These are phyloP conservation scores for Paelopatides confundens DNA, from an alignment of 53 echinoderm and acorn worm genomes.

Conservation along the genomic window DNA sequence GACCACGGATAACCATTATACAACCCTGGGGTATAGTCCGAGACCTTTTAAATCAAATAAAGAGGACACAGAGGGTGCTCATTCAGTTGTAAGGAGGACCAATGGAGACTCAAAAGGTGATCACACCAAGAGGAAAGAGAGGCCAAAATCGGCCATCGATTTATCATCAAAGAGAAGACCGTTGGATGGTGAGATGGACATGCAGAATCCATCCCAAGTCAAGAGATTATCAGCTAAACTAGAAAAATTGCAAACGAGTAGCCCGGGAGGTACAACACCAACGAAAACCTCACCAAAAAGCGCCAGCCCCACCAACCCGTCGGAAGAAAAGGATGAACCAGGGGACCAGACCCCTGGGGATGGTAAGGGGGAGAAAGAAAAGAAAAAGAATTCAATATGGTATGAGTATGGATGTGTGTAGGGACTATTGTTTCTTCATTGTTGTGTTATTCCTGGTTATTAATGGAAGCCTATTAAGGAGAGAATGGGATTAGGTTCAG, in stretches of 20 bases:
- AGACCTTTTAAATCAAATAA: conserved; percentile 17
- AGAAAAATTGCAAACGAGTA: conserved; percentile 17
- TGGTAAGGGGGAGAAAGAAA: conserved; percentile 47
- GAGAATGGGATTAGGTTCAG: too few species aligned
- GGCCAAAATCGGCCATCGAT: conserved; percentile 46
- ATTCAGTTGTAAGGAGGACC: neutral
- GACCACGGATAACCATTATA: conserved; percentile 40
- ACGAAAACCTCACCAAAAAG: conserved; percentile 16
- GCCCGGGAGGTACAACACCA: neutral
- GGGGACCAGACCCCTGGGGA: conserved; percentile 33
- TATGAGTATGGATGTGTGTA: conserved; percentile 99
- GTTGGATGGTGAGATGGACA: conserved; percentile 2
- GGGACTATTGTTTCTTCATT: neutral
- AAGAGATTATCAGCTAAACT: conserved; percentile 40
- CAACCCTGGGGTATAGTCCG: conserved; percentile 36
- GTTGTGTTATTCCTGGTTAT: too few species aligned
- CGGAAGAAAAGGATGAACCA: neutral
- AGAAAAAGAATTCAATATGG: conserved; percentile 96
- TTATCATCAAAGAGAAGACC: conserved; percentile 35
- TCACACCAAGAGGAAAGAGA: conserved; percentile 33
- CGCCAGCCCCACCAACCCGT: conserved; percentile 25
- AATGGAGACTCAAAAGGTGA: conserved; percentile 12
- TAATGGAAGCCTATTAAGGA: too few species aligned
- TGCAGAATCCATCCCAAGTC: conserved; percentile 39
- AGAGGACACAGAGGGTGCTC: neutral